Percentiles rank a stretch among this genome's conserved stretches.
phyloP scores from a whole-genome alignment of 2,888 invertebrate species.

The Antheraea yamamai region DNA sequence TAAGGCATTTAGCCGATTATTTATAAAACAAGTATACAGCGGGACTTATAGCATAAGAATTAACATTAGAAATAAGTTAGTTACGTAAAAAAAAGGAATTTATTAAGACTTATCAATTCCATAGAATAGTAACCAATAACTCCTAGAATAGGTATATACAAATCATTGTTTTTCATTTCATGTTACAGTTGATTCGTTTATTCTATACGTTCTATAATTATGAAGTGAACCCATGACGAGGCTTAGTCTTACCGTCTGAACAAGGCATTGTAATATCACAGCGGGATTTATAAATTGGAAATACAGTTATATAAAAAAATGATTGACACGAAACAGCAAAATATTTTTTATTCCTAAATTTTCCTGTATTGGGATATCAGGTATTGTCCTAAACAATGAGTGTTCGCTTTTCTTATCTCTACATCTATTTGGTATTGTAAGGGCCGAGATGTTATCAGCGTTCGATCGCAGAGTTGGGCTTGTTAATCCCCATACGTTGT shows the following conservation, averaged over 20 bases:
- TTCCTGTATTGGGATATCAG: conserved; percentile 43
- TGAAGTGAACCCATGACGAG: not conserved
- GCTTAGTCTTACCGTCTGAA: conserved; percentile 3
- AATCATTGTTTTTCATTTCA: not conserved
- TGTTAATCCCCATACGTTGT: conserved; percentile 57
- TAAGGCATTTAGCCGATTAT: no score
- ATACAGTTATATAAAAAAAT: conserved; percentile 57
- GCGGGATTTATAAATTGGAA: conserved; percentile 36
- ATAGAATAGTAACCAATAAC: no score
- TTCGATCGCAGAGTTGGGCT: conserved; percentile 38
- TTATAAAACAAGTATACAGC: no score
- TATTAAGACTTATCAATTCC: not conserved
- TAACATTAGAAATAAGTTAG: not conserved
- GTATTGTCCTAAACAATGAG: conserved; percentile 56
- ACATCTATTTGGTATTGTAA: conserved; percentile 52
- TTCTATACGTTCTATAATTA: not conserved
- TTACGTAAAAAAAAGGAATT: not conserved
- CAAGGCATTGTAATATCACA: conserved; percentile 29
- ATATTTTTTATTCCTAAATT: conserved; percentile 44
- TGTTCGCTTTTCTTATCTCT: conserved; percentile 58
- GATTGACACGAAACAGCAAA: conserved; percentile 34
- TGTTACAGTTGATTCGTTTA: not conserved
- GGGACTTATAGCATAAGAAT: not conserved
- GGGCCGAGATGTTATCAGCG: conserved; percentile 64
- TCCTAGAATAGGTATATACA: not conserved